Base-by-base conservation (phyloP, 2,797 vertebrate genomes). In the Lepilemur septentrionalis region DNA sequence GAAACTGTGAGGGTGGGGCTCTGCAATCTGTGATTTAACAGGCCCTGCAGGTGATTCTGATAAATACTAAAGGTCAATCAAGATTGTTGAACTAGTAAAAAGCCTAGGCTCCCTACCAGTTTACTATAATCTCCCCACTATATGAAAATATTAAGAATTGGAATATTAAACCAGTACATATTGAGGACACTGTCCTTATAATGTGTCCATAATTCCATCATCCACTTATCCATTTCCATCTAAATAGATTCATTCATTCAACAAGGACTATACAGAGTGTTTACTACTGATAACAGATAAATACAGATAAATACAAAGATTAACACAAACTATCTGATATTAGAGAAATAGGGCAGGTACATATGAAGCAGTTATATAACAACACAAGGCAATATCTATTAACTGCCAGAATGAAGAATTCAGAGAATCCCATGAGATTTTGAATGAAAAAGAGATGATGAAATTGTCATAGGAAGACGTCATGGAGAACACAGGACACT, bases 251-350 rank as follows among this genome's bases (percentile, higher is more conserved):
- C 63, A 57, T 55, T 89, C 46, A 15, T 43, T 82, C 91, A 93
- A 20, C 10, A 83, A 57, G 18, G 20, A 69, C 18, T 48, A 18
- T 23, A 38, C 23, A 59, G 22, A 73, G 15, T 61, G 5, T 63
- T 79, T 67, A 38, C 75, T 57, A 83, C 1, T 59, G 65, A 32
- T 15, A 75, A 32, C 18, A 57, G n/a, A 63, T 59, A 91, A 69
- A 23, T 41, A 48, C 73, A 96, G n/a, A 63, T 59, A 91, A 69
- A 23, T 41, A 48, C 73, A 96, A 82, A 93, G 35, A 81, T 78
- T 48, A 79, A 90, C 61, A 83, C n/a, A 91, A 46, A 75, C 12
- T 67, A n/a, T 22, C 41, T 52, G 32, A 23, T 55, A 22, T 22
- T 23, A 35, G 55, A 89, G 22, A 91, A 91, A 69, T 5, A 61